Base-by-base conservation (phyloP, 2,113 vertebrate genomes). In the Syngnathus floridae region DNA sequence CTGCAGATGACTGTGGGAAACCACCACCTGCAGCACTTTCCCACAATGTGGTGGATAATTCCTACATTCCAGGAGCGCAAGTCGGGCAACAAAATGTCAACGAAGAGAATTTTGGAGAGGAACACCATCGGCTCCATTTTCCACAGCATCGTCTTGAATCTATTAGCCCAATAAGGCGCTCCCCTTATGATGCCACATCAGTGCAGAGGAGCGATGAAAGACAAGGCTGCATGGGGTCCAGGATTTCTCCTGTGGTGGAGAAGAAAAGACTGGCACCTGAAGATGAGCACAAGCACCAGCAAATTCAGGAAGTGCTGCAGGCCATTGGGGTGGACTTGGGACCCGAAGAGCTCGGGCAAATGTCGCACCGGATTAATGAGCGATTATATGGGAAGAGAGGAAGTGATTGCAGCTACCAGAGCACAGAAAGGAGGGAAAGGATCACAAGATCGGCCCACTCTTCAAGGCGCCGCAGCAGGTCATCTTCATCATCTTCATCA, bases 241-340 rank as follows among this genome's bases (percentile, higher is more conserved):
- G 13, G 59, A 81, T 79, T 19, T 81, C 76, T 8, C 16, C 66
- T 1, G 62, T 36, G n/a, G 45, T 56, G 66, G 76, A 55, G 14
- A 79, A 76, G 35, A 46, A 8, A 1, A 54, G 43, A 0, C 22
- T 71, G 55, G 67, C 67, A 0, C 71, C 60, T 3, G 82, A 83
- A 56, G 83, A 82, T 1, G 73, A 84, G 71, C 71, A 78, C 52
- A 88, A 85, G 51, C 80, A 51, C 1, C 77, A 48, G 57, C 81
- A 85, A 60, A 82, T 88, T 73, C 85, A 84, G 57, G 67, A 73
- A 22, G 78, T 89, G 4, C 41, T 89, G 55, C 80, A 87, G 69
- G 83, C 84, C 13, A 88, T 88, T 1, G 88, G 87, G 13, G 35
- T 89, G 56, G 75, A 88, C 67, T 45, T 89, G 31, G 88, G 83